These are phyloP conservation scores for Arnoldichthys spilopterus DNA, from an alignment of 2,797 vertebrate genomes.

Conservation along the genomic window DNA sequence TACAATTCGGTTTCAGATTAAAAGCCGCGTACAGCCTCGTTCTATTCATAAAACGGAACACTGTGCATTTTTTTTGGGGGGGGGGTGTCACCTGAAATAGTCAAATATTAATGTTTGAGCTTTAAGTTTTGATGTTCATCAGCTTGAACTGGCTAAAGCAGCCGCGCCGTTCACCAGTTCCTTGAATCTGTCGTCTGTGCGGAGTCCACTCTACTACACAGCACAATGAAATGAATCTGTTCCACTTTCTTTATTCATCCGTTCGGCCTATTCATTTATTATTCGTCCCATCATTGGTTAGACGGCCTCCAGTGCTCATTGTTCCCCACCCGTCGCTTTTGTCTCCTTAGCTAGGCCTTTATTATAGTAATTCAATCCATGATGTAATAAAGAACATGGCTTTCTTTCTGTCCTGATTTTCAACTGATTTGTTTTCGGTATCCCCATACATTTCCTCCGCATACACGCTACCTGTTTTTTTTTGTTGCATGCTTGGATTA, in stretches of 20 bases:
- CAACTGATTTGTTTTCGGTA: too few species aligned
- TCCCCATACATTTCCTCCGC: background rate
- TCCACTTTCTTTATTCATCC: slow-evolving; percentile 16
- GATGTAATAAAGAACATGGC: background rate
- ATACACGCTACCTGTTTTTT: background rate
- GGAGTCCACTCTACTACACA: background rate
- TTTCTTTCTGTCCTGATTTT: background rate
- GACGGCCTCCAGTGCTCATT: background rate
- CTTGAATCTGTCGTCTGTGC: background rate
- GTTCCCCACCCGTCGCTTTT: slow-evolving; percentile 7
- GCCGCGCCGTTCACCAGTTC: background rate
- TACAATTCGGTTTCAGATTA: background rate
- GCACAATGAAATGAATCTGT: background rate
- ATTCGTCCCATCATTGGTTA: background rate
- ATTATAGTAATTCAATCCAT: background rate
- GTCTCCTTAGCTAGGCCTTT: background rate
- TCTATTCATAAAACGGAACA: background rate
- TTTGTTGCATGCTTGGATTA: background rate
- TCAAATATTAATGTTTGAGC: background rate
- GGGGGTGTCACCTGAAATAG: too few species aligned
- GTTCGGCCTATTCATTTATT: background rate
- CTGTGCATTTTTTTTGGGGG: too few species aligned
- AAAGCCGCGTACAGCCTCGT: background rate
- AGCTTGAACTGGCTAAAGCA: background rate
- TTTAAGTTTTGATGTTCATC: background rate